Base-by-base conservation (phyloP, 2,797 vertebrate species). In the Zenarchopterus dispar region DNA sequence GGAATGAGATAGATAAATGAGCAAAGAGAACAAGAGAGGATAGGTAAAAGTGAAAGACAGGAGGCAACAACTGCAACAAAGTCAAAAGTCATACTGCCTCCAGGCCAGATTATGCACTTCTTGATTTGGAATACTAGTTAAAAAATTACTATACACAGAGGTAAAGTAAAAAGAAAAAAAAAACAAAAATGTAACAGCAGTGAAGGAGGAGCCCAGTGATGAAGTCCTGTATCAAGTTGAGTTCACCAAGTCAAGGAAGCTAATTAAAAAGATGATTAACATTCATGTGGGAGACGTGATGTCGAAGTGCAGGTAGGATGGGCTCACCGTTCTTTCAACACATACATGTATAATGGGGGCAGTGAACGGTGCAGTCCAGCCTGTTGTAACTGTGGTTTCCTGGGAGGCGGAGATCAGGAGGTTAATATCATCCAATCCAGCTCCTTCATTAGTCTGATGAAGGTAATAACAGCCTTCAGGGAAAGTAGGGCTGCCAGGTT, bases 221-320 rank as follows among this genome's bases (percentile, higher is more conserved):
- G 72, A 58, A 81, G 78, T 57, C 69, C 56, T 56, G 53, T 74
- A 75, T 81, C 81, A 84, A 68, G 75, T 53, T 82, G 85, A 77
- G 91, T 88, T 91, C 90, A 82, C 46, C 7, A 39, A 84, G 88
- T 89, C 83, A 82, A 77, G 71, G 69, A 82, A 90, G 84, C 74
- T 88, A 91, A 88, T 92, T 92, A 91, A 89, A 89, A 89, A 84
- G 85, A 87, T 90, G 88, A 93, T 91, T 90, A 92, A 91, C 87
- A 89, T 87, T 85, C 88, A 83, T 81, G 74, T 78, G 88, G 84
- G 84, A 89, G 83, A 82, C 71, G 75, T 71, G n/a, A 61, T 7
- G 66, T 56, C 76, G 66, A 72, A 16, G 46, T 80, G 77, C 77
- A 80, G 77, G 80, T 82, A 74, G 69, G 71, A 21, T 58, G 41